These are phyloP conservation scores for Ophiothrix spiculata DNA, from an alignment of 35 echinoderm and acorn worm genomes.

Conservation along the genomic window DNA sequence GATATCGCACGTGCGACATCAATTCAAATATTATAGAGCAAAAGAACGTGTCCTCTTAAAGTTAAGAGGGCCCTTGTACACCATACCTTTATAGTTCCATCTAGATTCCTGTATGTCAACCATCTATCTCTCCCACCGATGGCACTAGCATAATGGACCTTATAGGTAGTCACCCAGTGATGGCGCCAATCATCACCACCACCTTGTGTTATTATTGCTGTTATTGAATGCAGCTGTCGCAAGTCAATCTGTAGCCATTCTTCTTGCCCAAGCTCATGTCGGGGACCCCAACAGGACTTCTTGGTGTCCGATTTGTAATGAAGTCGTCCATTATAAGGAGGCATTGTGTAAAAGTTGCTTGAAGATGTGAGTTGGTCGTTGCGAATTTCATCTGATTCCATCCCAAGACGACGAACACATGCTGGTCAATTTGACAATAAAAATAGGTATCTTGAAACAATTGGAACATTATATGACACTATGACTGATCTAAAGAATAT, in stretches of 20 bases:
- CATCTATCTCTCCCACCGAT: neutral
- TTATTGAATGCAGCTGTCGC: conserved; percentile 44
- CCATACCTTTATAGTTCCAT: conserved; percentile 59
- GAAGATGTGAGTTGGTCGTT: conserved; percentile 41
- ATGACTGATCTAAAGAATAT: neutral
- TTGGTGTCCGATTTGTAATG: conserved; percentile 26
- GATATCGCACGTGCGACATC: neutral
- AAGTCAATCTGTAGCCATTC: conserved; percentile 76
- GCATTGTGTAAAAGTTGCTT: neutral
- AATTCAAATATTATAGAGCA: neutral
- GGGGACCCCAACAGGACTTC: conserved; percentile 45
- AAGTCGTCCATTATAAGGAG: conserved; percentile 4
- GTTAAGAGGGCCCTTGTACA: neutral
- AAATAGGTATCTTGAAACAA: neutral
- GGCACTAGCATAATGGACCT: conserved; percentile 23
- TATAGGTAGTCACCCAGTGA: conserved; percentile 59
- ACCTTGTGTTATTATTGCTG: conserved; percentile 76
- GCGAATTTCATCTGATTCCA: conserved; percentile 46
- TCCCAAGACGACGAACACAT: conserved; percentile 44
- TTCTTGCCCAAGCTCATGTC: conserved; percentile 13
- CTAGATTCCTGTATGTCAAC: conserved; percentile 38
- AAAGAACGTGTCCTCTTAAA: neutral
- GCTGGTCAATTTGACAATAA: conserved; percentile 12
- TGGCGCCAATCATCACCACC: conserved; percentile 17
- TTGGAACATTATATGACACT: too few relatives aligned